phyloP scores from a whole-genome alignment of 1,140 invertebrate species.

The Drosophila leontia region DNA sequence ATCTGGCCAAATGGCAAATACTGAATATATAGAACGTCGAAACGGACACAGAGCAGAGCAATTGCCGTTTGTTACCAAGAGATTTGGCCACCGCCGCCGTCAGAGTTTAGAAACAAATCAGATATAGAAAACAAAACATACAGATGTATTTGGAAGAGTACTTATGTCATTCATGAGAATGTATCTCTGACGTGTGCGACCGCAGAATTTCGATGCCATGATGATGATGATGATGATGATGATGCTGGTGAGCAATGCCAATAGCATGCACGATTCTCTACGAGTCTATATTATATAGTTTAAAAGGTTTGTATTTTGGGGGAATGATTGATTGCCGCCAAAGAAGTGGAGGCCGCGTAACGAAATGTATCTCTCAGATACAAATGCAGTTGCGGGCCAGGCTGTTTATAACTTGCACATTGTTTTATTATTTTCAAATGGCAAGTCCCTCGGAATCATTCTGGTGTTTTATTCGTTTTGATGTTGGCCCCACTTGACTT shows the following conservation, averaged over 20 bases:
- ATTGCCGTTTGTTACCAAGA: conserved; percentile 44
- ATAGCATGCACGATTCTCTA: conserved; percentile 56
- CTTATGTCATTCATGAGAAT: conserved; percentile 75
- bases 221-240: conserved; percentile 9
- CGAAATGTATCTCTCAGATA: conserved; percentile 31
- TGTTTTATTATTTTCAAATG: conserved; percentile 66
- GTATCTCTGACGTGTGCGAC: conserved; percentile 57
- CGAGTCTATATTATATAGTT: conserved; percentile 59
- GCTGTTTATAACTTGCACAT: conserved; percentile 73
- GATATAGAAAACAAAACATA: conserved; percentile 47
- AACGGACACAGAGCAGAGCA: conserved; percentile 18
- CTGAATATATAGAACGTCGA: conserved; percentile 10
- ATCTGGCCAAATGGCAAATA: conserved; percentile 57
- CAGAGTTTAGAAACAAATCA: conserved; percentile 23
- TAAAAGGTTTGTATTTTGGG: conserved; percentile 70
- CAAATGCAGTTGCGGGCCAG: conserved; percentile 17
- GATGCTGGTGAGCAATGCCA: conserved; percentile 71
- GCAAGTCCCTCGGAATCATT: conserved; percentile 12
- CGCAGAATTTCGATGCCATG: conserved; percentile 26
- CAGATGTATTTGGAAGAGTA: conserved; percentile 43
- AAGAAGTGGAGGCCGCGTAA: conserved; percentile 17
- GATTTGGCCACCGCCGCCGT: conserved; percentile 26
- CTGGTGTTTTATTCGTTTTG: conserved; percentile 22
- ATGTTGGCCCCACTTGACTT: conserved; percentile 69
- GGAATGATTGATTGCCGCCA: conserved; percentile 73